These are phyloP conservation scores for Artemia sp. DNA, from an alignment of 2,888 invertebrate species.

Conservation along the genomic window DNA sequence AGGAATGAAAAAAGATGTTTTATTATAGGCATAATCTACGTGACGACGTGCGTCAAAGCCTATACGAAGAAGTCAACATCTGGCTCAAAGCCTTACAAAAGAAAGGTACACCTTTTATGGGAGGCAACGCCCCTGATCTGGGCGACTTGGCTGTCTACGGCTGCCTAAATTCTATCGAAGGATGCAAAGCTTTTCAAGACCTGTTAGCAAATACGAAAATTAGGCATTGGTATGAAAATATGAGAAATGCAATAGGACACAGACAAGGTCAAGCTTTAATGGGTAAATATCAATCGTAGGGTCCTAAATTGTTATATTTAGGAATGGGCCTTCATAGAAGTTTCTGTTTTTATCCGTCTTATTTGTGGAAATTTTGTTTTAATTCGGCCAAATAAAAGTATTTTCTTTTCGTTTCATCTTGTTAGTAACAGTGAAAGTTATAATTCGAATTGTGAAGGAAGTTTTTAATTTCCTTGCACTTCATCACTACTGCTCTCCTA, in stretches of 20 bases:
- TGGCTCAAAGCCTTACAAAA: constrained; percentile 56
- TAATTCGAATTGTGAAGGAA: too few species aligned
- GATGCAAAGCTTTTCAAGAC: constrained; percentile 74
- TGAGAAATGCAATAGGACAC: constrained; percentile 45
- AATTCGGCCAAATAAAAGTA: too few species aligned
- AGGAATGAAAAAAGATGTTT: background rate
- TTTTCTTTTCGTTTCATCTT: too few species aligned
- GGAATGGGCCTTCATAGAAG: too few species aligned
- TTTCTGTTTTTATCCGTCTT: too few species aligned
- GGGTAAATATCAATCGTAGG: too few species aligned
- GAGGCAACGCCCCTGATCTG: constrained; percentile 67
- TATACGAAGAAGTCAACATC: constrained; percentile 69
- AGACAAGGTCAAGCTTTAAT: constrained; percentile 38
- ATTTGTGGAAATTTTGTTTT: too few species aligned
- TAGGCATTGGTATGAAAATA: constrained; percentile 55
- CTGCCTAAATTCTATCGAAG: constrained; percentile 77
- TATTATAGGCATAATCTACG: constrained; percentile 54
- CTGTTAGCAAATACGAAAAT: constrained; percentile 53
- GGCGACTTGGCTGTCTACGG: constrained; percentile 86
- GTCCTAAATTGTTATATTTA: too few species aligned
- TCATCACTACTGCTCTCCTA: too few species aligned
- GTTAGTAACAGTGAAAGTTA: too few species aligned
- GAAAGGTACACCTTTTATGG: constrained; percentile 57
- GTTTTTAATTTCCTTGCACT: too few species aligned
- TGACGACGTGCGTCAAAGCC: constrained; percentile 68